phyloP scores from a whole-genome alignment of 2,113 vertebrate species.

The Athene cunicularia region DNA sequence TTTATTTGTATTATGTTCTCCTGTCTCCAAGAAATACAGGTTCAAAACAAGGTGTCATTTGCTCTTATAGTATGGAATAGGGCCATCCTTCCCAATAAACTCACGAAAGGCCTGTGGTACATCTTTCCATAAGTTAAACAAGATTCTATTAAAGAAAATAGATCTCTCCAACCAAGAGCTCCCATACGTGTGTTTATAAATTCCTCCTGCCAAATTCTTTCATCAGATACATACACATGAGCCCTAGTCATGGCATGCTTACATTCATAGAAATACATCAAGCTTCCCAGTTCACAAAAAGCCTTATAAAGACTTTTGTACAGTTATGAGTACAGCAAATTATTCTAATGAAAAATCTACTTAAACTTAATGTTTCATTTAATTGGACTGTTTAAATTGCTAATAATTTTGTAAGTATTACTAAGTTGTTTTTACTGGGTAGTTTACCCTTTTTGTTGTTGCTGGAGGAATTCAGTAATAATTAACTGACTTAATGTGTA shows the following conservation, averaged over 20 bases:
- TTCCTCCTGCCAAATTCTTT: neutral
- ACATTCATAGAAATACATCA: neutral
- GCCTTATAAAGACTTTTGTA: neutral
- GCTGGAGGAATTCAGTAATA: constrained; percentile 48
- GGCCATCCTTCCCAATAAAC: neutral
- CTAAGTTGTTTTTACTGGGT: constrained; percentile 19
- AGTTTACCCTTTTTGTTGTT: constrained; percentile 44
- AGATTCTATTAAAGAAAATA: neutral
- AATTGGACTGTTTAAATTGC: constrained; percentile 48
- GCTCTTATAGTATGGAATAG: neutral
- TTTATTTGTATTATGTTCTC: neutral
- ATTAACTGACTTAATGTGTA: constrained; percentile 47
- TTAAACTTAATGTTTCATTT: constrained; percentile 51
- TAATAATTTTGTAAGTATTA: constrained; percentile 47
- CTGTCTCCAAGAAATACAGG: fast-evolving
- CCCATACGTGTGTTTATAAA: neutral
- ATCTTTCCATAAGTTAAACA: neutral
- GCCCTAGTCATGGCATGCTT: neutral
- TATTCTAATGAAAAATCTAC: constrained; percentile 33
- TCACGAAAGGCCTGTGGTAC: neutral
- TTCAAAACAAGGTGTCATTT: neutral
- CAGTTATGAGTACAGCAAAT: constrained; percentile 9
- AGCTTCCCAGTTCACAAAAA: neutral
- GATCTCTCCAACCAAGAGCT: neutral
- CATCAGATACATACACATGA: neutral